Percentiles rank a stretch among this genome's conserved stretches.
Evolutionary conservation across 2,888 invertebrate species (phyloP).

Genomic region (Leptinotarsa haldemani): DNA sequence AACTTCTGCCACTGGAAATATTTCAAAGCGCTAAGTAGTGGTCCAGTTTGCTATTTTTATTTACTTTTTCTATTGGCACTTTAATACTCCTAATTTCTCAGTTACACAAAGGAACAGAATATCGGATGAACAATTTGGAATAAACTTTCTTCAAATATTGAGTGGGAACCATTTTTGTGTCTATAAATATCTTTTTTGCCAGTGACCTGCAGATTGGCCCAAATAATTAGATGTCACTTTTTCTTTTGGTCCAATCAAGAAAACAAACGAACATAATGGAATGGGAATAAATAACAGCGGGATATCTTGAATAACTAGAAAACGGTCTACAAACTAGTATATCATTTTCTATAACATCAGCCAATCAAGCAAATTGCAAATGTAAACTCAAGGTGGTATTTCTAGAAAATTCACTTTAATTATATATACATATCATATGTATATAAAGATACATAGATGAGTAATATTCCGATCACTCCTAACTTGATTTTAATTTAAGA

Average conservation of each 20-base stretch:
- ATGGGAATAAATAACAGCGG: too few relatives aligned
- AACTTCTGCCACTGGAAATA: background rate
- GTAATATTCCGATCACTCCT: too few relatives aligned
- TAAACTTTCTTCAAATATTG: constrained; percentile 3
- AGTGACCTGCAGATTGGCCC: background rate
- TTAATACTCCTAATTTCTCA: background rate
- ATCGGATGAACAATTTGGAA: background rate
- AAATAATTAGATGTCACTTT: background rate
- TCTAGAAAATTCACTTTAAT: too few relatives aligned
- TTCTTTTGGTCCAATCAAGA: background rate
- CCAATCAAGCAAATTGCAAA: too few relatives aligned
- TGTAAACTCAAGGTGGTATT: too few relatives aligned
- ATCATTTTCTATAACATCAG: too few relatives aligned
- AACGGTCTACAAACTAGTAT: too few relatives aligned
- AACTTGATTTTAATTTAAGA: too few relatives aligned
- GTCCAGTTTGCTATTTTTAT: background rate
- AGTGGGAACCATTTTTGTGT: background rate
- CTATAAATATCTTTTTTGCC: background rate
- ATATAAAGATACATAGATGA: too few relatives aligned
- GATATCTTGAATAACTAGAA: too few relatives aligned
- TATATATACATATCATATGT: too few relatives aligned
- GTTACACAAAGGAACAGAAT: background rate
- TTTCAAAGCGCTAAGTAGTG: background rate
- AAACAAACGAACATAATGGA: too few relatives aligned
- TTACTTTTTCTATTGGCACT: background rate